These are phyloP conservation scores for Dicaeum eximium DNA, from an alignment of 2,113 vertebrate genomes.

Conservation along the genomic window DNA sequence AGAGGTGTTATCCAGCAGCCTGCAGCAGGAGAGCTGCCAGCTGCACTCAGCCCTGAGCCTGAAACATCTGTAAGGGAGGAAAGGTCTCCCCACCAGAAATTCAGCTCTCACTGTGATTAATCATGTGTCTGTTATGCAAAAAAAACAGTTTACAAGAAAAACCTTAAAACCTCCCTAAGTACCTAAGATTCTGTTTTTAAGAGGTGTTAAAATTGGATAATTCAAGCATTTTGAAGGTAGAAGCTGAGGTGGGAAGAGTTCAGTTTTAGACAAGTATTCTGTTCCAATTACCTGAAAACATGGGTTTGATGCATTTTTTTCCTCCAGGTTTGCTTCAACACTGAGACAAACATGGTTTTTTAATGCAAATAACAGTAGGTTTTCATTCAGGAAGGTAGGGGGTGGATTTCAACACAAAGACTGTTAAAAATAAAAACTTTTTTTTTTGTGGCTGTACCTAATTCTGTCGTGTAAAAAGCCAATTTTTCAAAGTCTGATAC, in stretches of 20 bases:
- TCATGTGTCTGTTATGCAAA: neutral
- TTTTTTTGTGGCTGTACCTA: neutral
- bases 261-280: neutral
- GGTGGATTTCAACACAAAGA: neutral
- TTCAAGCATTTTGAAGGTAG: neutral
- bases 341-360: rapidly evolving
- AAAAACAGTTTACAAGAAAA: neutral
- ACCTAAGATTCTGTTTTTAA: neutral
- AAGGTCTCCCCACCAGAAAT: neutral
- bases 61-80: neutral
- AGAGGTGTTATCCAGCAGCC: neutral
- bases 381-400: neutral
- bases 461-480: neutral
- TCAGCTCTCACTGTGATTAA: neutral
- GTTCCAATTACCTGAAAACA: neutral
- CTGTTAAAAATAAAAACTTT: neutral
- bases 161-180: neutral
- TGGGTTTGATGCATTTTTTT: neutral
- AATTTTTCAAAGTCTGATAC: neutral
- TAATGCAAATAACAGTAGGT: neutral
- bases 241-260: neutral
- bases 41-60: neutral
- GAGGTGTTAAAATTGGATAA: neutral
- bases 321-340: neutral
- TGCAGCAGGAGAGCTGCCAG: neutral